Base-by-base conservation (phyloP, 2,113 vertebrate genomes). In the Ploceus nigricollis region DNA sequence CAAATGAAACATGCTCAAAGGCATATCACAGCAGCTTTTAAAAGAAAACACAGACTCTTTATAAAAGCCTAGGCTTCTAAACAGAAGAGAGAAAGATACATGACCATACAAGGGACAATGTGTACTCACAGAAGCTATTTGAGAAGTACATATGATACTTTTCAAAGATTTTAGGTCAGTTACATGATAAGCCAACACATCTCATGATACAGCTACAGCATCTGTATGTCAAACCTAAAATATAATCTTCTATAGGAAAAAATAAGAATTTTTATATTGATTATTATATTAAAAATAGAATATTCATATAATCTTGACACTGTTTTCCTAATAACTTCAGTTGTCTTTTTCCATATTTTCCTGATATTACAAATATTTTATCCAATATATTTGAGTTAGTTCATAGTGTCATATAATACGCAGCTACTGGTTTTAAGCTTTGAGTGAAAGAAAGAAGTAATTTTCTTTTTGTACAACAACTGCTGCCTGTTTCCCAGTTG, bases 1-100 rank as follows among this genome's bases (percentile, higher is more conserved):
- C 71, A 86, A 82, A 93, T 63, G 82, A 93, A 96, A 94, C 37
- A 78, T 57, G 93, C 95, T 96, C 73, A 92, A 87, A 96, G 91
- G 87, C 88, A 94, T 93, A 94, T 93, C 89, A 87, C 2, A 3
- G 63, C 56, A 90, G 56, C 47, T 79, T 88, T 86, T 73, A 53
- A 92, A 96, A 90, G 88, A 93, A 92, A 96, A 83, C 58, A 96
- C 40, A 82, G 44, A 15, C 51, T 83, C 65, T 84, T 94, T 83
- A 83, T 48, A 90, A 96, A 88, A 82, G 39, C 13, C 27, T 42
- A 54, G 69, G 21, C n/a, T 95, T 94, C 87, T 90, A 44, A 82
- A 68, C 11, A 83, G 84, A 42, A 63, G 48, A 56, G 25, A 78
- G 56, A 80, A 89, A 60, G 19, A 24, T 86, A 27, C 33, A 20